phyloP scores from a whole-genome alignment of 2,113 vertebrate species.

The Brachionichthys hirsutus region DNA sequence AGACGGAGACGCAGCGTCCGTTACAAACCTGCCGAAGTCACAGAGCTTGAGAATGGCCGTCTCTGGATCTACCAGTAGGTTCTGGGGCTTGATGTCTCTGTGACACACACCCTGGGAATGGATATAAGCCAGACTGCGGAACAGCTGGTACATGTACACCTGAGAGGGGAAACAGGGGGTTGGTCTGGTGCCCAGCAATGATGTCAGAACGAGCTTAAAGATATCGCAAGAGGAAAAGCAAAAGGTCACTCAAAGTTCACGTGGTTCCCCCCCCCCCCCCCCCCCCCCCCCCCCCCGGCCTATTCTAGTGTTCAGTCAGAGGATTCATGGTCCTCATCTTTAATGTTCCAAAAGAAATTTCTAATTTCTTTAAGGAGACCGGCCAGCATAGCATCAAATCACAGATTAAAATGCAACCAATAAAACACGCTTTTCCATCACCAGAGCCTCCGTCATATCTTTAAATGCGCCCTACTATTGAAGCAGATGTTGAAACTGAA shows the following conservation, averaged over 20 bases:
- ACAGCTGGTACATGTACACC: slow-evolving; percentile 97
- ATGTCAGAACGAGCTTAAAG: slow-evolving; percentile 9
- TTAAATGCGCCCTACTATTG: too few species aligned
- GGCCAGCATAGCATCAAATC: too few species aligned
- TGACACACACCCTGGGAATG: slow-evolving; percentile 96
- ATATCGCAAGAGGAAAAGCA: background rate
- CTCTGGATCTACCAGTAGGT: slow-evolving; percentile 91
- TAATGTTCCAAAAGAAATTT: too few species aligned
- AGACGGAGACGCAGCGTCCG: background rate
- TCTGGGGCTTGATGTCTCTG: slow-evolving; percentile 94
- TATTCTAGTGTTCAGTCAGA: too few species aligned
- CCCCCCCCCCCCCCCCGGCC: too few species aligned
- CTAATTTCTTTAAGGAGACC: too few species aligned
- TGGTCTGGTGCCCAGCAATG: background rate
- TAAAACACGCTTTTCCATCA: too few species aligned
- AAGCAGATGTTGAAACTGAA: too few species aligned
- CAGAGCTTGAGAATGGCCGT: slow-evolving; percentile 93
- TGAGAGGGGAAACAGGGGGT: slow-evolving; percentile 47
- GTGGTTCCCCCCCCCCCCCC: too few species aligned
- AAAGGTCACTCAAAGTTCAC: background rate
- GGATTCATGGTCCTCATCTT: too few species aligned
- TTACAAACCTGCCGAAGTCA: slow-evolving; percentile 89
- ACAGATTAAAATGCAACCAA: too few species aligned
- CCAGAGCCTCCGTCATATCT: too few species aligned
- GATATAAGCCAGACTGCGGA: slow-evolving; percentile 94